phyloP scores from a whole-genome alignment of 2,797 vertebrate genomes.

The Gorsachius magnificus region DNA sequence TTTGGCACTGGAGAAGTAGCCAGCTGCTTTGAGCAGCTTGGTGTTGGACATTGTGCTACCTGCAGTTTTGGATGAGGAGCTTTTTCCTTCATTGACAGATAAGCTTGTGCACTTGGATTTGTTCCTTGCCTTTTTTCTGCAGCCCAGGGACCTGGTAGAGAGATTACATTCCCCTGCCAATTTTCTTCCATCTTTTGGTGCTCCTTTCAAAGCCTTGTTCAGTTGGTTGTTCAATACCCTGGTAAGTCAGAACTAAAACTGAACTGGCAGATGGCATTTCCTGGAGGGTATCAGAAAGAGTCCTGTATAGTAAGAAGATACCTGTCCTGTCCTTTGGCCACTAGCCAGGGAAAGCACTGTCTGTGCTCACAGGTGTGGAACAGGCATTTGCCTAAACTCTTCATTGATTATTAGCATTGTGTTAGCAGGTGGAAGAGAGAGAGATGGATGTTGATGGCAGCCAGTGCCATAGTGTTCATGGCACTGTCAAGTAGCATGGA shows the following conservation, averaged over 20 bases:
- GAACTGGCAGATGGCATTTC: background rate
- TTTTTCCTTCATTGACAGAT: background rate
- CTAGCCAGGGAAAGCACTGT: background rate
- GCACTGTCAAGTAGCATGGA: background rate
- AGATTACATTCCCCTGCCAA: background rate
- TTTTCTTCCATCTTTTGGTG: background rate
- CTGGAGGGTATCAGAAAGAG: background rate
- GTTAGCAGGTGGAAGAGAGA: background rate
- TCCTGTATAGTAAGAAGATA: background rate
- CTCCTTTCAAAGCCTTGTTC: background rate
- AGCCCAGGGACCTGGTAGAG: background rate
- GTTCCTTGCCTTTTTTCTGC: background rate
- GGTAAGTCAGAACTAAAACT: background rate
- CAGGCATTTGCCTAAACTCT: background rate
- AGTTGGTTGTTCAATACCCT: background rate
- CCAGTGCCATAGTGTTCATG: background rate
- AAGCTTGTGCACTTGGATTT: background rate
- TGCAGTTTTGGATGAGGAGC: background rate
- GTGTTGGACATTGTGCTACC: background rate
- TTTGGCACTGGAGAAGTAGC: background rate
- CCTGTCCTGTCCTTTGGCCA: background rate
- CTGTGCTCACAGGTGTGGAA: background rate
- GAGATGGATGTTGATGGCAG: rapidly evolving
- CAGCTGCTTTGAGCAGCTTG: background rate
- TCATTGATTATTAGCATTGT: background rate